Conservation (phyloP, 2,113 vertebrate genomes). For the Cyanoramphus novaezelandiae region DNA sequence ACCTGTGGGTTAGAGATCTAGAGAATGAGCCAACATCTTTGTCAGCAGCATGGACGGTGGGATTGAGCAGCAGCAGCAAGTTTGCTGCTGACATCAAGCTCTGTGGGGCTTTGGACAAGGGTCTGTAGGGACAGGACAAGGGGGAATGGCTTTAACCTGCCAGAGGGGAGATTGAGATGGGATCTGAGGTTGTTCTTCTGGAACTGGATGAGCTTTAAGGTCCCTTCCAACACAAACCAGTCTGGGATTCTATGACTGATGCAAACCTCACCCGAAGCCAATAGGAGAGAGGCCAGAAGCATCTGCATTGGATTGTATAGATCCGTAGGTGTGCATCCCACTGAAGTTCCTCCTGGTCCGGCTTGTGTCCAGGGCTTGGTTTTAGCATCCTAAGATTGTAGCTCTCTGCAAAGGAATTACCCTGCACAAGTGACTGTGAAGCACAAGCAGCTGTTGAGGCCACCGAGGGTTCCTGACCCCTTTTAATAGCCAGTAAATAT, state of each 20-base stretch:
- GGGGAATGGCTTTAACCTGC: not conserved
- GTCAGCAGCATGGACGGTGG: not conserved
- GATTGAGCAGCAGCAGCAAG: not conserved
- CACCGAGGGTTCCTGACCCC: not conserved
- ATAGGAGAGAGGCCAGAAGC: not conserved
- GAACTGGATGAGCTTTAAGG: not conserved
- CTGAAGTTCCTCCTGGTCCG: not conserved
- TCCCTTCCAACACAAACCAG: not conserved
- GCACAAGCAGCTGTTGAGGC: not conserved
- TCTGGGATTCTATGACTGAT: not conserved
- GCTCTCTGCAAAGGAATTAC: not conserved
- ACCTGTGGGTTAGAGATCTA: not conserved
- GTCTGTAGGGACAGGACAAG: not conserved
- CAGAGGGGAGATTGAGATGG: not conserved
- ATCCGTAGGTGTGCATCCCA: no score
- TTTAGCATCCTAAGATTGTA: not conserved
- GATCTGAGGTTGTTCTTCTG: not conserved
- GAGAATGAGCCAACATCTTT: not conserved
- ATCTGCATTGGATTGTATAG: no score
- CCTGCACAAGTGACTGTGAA: not conserved
- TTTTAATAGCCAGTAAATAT: not conserved
- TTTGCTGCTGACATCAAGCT: not conserved
- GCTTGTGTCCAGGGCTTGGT: not conserved
- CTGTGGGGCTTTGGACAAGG: not conserved
- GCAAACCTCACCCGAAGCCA: not conserved